Evolutionary conservation across 2,113 vertebrate genomes (phyloP).

Genomic region (Euleptes europaea): DNA sequence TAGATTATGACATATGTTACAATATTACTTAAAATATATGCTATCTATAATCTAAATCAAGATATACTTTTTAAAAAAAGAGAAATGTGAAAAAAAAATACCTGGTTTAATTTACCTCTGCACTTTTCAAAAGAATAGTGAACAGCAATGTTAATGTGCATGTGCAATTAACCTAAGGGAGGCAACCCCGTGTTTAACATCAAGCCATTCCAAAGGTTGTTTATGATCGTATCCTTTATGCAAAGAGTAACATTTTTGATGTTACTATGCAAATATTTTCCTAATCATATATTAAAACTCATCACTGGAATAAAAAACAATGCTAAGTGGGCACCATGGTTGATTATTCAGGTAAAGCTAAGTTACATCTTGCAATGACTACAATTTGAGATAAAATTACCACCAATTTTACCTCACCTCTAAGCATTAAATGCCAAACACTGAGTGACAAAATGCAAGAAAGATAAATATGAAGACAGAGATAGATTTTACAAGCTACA

Average conservation of each 20-base stretch:
- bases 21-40: neutral
- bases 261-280: conserved; percentile 72
- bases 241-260: conserved; percentile 56
- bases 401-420: conserved; percentile 3
- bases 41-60: conserved; percentile 1
- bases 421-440: conserved; percentile 1
- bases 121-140: conserved; percentile 63
- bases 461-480: neutral
- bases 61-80: conserved; percentile 5
- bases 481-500: neutral
- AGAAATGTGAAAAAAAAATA: neutral
- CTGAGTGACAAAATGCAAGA: neutral
- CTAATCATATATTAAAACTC: conserved; percentile 64
- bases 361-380: neutral
- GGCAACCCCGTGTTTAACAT: conserved; percentile 66
- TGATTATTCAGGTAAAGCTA: neutral
- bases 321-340: neutral
- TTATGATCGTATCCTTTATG: conserved; percentile 66
- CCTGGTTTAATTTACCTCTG: conserved; percentile 25
- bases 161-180: conserved; percentile 55
- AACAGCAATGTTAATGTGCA: conserved; percentile 43
- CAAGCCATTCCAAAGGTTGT: conserved; percentile 63
- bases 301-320: conserved; percentile 58
- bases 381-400: neutral
- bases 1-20: accelerated